phyloP scores from a whole-genome alignment of 2,888 invertebrate species.

The Octodonta nipae region DNA sequence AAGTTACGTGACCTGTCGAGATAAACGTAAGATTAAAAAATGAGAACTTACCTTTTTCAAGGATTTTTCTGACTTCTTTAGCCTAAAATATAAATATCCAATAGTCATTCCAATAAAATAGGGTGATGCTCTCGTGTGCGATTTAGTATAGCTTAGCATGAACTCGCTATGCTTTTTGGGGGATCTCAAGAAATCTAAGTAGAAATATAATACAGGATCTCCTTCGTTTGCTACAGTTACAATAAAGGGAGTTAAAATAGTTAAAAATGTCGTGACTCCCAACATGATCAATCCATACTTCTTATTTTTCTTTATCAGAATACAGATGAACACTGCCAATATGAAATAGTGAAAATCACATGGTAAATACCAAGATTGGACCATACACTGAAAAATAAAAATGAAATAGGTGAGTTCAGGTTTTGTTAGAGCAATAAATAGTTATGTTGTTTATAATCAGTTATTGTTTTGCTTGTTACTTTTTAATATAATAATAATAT shows the following conservation, averaged over 20 bases:
- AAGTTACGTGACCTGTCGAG: too few species aligned
- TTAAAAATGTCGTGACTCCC: slow-evolving; percentile 28
- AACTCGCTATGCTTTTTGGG: slow-evolving; percentile 41
- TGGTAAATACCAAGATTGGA: slow-evolving; percentile 54
- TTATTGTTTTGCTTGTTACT: too few species aligned
- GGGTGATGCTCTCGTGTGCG: slow-evolving; percentile 43
- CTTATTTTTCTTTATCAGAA: slow-evolving; percentile 35
- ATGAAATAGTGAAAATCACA: slow-evolving; percentile 56
- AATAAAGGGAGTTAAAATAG: slow-evolving; percentile 39
- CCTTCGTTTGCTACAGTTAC: slow-evolving; percentile 38
- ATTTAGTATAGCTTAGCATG: slow-evolving; percentile 42
- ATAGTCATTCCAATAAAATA: slow-evolving; percentile 44
- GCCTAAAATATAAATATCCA: slow-evolving; percentile 37
- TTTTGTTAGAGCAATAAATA: too few species aligned
- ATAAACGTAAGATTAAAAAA: too few species aligned
- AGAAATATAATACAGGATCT: slow-evolving; percentile 42
- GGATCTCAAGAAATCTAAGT: slow-evolving; percentile 39
- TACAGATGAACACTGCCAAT: slow-evolving; percentile 37
- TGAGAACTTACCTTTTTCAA: slow-evolving; percentile 27
- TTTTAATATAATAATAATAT: too few species aligned
- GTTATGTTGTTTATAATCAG: too few species aligned
- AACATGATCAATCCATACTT: slow-evolving; percentile 33
- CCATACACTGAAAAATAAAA: slow-evolving; percentile 51
- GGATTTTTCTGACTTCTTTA: slow-evolving; percentile 22
- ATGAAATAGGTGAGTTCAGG: too few species aligned